Evolutionary conservation across 2,113 vertebrate species (phyloP).

Genomic region (Oryzias woworae): DNA sequence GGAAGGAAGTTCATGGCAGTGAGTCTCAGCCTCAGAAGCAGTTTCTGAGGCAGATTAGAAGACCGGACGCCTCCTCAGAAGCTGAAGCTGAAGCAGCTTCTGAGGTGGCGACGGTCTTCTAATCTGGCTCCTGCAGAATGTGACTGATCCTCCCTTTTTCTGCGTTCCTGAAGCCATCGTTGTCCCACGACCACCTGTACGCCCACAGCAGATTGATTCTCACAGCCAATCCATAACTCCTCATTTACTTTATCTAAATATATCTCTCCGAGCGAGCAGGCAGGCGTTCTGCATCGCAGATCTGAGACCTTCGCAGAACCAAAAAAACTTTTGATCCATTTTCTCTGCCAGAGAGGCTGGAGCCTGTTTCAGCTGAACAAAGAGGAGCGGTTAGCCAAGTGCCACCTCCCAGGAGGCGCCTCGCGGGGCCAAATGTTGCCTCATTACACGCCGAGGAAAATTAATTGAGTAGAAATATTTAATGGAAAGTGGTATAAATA

Average conservation of each 20-base stretch:
- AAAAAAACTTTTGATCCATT: conserved; percentile 52
- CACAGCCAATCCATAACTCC: conserved; percentile 52
- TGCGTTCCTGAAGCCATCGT: conserved; percentile 45
- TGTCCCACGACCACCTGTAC: conserved; percentile 34
- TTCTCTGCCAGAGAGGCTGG: conserved; percentile 51
- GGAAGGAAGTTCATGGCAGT: conserved; percentile 40
- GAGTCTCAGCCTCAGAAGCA: conserved; percentile 46
- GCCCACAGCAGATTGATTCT: conserved; percentile 48
- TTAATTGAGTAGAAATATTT: conserved; percentile 79
- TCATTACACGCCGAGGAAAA: conserved; percentile 69
- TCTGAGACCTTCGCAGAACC: conserved; percentile 45
- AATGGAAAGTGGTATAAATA: conserved; percentile 74
- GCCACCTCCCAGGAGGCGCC: conserved; percentile 67
- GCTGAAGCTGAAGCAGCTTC: conserved; percentile 50
- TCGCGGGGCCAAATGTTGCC: conserved; percentile 68
- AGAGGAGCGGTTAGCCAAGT: conserved; percentile 59
- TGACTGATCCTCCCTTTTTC: conserved; percentile 49
- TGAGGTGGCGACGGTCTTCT: conserved; percentile 52
- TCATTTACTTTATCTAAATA: conserved; percentile 63
- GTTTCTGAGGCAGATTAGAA: conserved; percentile 53
- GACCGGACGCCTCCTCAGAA: conserved; percentile 52
- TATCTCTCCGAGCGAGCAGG: conserved; percentile 43
- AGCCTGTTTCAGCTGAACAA: conserved; percentile 53
- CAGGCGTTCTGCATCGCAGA: conserved; percentile 32
- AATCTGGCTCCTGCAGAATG: conserved; percentile 43